Evolutionary conservation across 1,140 invertebrate genomes (phyloP), one percentile per base, ranked within the genome.

Genomic region (Pseudachorutes palmiensis): DNA sequence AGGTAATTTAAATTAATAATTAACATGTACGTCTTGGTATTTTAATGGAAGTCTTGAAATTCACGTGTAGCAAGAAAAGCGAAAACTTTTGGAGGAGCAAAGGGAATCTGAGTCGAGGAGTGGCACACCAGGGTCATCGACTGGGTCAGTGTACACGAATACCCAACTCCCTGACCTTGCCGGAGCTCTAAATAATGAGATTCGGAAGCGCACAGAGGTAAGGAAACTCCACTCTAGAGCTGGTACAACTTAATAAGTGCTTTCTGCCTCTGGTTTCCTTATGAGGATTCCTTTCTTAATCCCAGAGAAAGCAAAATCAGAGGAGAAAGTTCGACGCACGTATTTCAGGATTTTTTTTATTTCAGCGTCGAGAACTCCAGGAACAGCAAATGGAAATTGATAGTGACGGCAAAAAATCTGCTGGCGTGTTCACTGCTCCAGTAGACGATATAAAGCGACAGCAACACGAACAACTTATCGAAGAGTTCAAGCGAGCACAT

Each of bases 401-500:
- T 33, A 57, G 33, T 28, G 29, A 55, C 26, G 61, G 51, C 61
- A 55, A 61, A 24, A 33, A 49, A 36, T 45, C 36, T 9, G 36
- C 19, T 45, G 24, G 24, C 51, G 51, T 22, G 5, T 22, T 19
- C 51, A 31, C 71, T 0, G 66, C 69, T 31, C 59, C 66, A 0
- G 65, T 67, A 59, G 66, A 73, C 30, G 51, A 69, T 45, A 69
- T 72, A 49, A 74, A 75, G 62, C 26, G 70, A 33, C 70, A 69
- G 30, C 70, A 73, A 41, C 72, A 74, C 67, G 71, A 74, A 63
- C 74, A 74, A 59, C 77, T 92, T 58, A 92, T 92, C 87, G 86
- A 91, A 78, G 90, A 92, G 79, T 91, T 92, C 76, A 90, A 89
- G 76, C 85, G 86, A 75, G 89, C 88, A 1, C 89, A 91, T 77